Evolutionary conservation across 2,888 invertebrate species (phyloP), one percentile per base, ranked within the genome.

Genomic region (Xylota segnis): DNA sequence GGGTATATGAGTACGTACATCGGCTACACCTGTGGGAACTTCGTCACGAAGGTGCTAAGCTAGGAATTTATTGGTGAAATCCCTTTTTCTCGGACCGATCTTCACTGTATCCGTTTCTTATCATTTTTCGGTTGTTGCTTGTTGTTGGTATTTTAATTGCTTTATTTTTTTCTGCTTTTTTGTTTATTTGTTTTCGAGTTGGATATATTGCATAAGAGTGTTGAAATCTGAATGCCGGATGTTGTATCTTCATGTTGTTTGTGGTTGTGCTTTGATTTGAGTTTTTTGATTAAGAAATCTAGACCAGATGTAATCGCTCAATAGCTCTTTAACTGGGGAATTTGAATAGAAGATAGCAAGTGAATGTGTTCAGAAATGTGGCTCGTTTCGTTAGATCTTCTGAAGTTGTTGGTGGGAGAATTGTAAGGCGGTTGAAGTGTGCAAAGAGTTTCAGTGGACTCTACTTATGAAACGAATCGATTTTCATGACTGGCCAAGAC

Each of bases 21-120:
- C 3, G 23, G 6, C 32, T 27, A 61, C 56, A 70, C 63, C 54
- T 54, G 68, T 82, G 68, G 63, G 74, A 68, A 54, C 58, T 58
- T 32, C 14, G 9, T 37, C 4, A 5, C 14, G 14, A 54, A 65
- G 63, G 56, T 65, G 32, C 50, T 58, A 58, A 58, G 68, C 58
- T 50, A 75, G 45, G 71, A 71, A 75, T 81, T 81, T 86, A 59
- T 81, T 65, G 59, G 59, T 50, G 58, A 81, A 83, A 81, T 81
- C 65, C 68, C 56, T 59, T 70, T 47, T 59, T 50, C 14, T 16
- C 37, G 56, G 45, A 34, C 63, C 63, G 7, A 59, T 37, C 37
- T 29, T 23, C 14, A 32, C 12, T 45, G 56, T 50, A 58, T 84
- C 71, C 76, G 45, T 65, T 61, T 70, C 66, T 86, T 76, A 84